phyloP scores from a whole-genome alignment of 2,797 vertebrate genomes.

The Aplochiton taeniatus region DNA sequence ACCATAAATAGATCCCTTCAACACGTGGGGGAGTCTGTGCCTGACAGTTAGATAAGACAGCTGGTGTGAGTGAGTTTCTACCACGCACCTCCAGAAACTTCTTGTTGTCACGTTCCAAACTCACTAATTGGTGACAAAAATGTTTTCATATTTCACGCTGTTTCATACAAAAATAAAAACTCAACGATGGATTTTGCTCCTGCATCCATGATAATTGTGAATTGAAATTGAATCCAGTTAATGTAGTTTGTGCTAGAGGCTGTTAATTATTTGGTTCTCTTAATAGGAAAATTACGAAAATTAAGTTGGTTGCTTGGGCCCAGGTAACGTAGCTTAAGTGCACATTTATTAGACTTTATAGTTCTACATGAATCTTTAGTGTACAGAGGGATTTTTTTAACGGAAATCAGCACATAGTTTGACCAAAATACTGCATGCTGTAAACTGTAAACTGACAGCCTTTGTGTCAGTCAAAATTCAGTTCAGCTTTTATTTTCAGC shows the following conservation, averaged over 20 bases:
- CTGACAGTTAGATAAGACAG: conserved; percentile 48
- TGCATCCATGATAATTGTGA: background rate
- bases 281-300: no score
- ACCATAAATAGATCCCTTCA: conserved; percentile 54
- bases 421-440: no score
- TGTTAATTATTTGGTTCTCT: no score
- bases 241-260: background rate
- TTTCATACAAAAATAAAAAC: conserved; percentile 9
- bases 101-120: conserved; percentile 31
- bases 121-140: conserved; percentile 48
- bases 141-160: conserved; percentile 24
- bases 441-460: no score
- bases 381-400: no score
- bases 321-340: no score
- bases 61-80: conserved; percentile 47
- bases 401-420: no score
- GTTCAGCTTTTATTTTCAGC: no score
- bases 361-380: no score
- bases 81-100: conserved; percentile 29
- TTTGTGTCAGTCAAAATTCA: no score
- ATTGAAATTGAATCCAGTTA: background rate
- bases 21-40: conserved; percentile 26
- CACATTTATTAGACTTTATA: no score
- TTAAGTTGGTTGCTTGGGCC: no score
- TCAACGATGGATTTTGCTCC: conserved; percentile 9